Percentiles rank a stretch among this genome's conserved stretches.
Evolutionary conservation across 2,113 vertebrate genomes (phyloP).

Genomic region (Scolopax mira): DNA sequence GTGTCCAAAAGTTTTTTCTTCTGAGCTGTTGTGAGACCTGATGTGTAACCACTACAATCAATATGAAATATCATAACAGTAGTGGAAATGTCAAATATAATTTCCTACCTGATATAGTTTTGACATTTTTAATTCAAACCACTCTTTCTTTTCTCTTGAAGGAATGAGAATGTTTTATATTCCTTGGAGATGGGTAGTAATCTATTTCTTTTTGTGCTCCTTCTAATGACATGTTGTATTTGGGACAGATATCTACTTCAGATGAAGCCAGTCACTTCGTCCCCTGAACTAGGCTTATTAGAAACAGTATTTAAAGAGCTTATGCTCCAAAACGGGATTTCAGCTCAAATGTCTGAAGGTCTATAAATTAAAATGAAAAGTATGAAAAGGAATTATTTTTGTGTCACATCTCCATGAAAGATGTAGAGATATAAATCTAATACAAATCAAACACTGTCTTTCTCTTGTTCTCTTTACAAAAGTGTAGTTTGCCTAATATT

Average conservation of each 20-base stretch:
- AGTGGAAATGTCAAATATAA: not conserved
- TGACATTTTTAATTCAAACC: not conserved
- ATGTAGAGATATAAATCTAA: not conserved
- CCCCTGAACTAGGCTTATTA: not conserved
- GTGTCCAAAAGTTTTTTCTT: not conserved
- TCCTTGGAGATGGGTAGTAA: not conserved
- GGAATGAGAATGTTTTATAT: not conserved
- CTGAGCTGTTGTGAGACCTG: not conserved
- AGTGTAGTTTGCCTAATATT: not conserved
- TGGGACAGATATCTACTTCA: not conserved
- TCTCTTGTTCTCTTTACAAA: not conserved
- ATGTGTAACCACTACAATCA: not conserved
- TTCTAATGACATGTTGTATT: not conserved
- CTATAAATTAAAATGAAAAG: not conserved
- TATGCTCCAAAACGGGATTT: not conserved
- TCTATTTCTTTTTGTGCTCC: not conserved
- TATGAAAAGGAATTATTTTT: not conserved
- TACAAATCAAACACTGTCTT: not conserved
- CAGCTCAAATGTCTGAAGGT: not conserved
- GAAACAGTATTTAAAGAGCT: not conserved
- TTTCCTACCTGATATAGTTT: not conserved
- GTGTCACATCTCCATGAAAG: not conserved
- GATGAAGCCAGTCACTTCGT: not conserved
- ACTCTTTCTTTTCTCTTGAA: not conserved
- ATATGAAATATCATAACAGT: constrained; percentile 24